Conservation (phyloP, 2,888 invertebrate species). For the Andrena trimmerana region DNA sequence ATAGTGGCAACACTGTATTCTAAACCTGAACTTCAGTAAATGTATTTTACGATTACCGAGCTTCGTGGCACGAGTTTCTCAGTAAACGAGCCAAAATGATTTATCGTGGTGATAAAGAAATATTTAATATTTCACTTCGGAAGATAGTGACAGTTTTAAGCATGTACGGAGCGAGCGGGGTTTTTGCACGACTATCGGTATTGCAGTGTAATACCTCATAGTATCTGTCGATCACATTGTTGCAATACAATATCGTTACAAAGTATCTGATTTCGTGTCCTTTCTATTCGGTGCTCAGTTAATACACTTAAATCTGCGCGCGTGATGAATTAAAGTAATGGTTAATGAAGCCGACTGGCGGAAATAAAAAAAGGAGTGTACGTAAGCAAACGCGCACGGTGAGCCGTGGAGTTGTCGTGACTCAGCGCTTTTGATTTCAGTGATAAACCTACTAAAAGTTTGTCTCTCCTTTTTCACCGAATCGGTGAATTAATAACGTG, state of each 20-base stretch:
- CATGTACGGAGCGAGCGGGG: background rate
- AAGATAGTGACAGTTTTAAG: background rate
- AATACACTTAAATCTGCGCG: background rate
- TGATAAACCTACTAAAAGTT: conserved; percentile 49
- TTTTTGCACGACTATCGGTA: background rate
- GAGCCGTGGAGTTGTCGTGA: conserved; percentile 62
- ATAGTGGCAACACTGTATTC: background rate
- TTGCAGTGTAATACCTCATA: background rate
- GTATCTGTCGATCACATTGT: background rate
- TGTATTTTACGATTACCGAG: background rate
- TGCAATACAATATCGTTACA: background rate
- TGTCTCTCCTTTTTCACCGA: conserved; percentile 12
- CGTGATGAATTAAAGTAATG: background rate
- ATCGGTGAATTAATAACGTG: background rate
- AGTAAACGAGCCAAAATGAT: background rate
- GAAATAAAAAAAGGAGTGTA: conserved; percentile 13
- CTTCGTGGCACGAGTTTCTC: background rate
- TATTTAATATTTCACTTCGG: background rate
- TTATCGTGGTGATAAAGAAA: background rate
- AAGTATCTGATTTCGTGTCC: background rate
- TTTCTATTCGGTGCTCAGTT: background rate
- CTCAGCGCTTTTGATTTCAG: conserved; percentile 54
- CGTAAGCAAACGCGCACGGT: conserved; percentile 5
- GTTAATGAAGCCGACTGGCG: background rate
- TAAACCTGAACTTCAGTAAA: background rate